Base-by-base conservation (phyloP, 2,888 invertebrate species). In the Dichetophora obliterata region DNA sequence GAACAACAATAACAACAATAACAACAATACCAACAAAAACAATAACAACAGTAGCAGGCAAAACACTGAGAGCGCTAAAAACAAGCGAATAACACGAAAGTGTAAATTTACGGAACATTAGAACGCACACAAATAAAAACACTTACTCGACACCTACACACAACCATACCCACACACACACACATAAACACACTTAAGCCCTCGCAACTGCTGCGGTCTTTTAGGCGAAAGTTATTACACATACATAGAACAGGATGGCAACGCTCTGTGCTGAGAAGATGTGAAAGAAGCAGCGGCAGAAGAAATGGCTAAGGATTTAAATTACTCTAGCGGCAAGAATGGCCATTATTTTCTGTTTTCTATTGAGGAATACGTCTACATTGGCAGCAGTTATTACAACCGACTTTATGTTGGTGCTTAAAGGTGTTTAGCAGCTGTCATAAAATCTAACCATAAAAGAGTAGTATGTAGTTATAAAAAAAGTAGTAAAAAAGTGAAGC, bases 1-100 rank as follows among this genome's bases (percentile, higher is more conserved):
- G 48, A 66, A 43, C 16, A 31, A 37, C 43, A 48, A 9, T 1
- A 37, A 22, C 22, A 48, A 19, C 66, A 69, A 50, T n/a, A n/a
- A n/a, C n/a, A n/a, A n/a, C n/a, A n/a, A n/a, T n/a, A n/a, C n/a
- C 68, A 22, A 11, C 54, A 31, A 54, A 22, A 71, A 54, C 57
- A n/a, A n/a, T n/a, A 71, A 59, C 27, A 6, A 22, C 68, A 68
- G 19, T 11, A 68, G 48, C 50, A 59, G n/a, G 6, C 6, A 8
- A 0, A 59, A 27, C 59, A 59, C 6, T 14, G 54, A 54, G 19
- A 54, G 54, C 19, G 19, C 19, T 54, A 22, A 54, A 54, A 22
- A 54, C 54, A 54, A 19, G 22, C 54, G 14, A 43, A 34, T n/a
- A 61, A 31, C 31, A 31, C 11, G n/a, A 31, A 31, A 31, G 63